These are phyloP conservation scores for Drosophila birchii DNA, from an alignment of 2,888 invertebrate species.

Conservation along the genomic window DNA sequence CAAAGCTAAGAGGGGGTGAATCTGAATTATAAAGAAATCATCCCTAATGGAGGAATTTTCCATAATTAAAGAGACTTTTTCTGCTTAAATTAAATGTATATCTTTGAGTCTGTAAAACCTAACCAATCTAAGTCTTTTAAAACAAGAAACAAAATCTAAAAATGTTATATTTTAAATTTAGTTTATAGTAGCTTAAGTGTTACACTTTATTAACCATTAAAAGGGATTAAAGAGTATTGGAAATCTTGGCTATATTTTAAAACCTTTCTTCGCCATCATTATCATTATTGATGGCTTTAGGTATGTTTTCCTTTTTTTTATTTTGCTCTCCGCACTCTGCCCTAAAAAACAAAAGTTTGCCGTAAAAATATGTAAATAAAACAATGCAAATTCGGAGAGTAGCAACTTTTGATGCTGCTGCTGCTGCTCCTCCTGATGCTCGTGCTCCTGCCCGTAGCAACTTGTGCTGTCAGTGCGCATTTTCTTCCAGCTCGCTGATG, in stretches of 20 bases:
- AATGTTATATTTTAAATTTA: neutral
- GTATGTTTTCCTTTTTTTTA: slow-evolving; percentile 10
- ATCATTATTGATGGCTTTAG: slow-evolving; percentile 50
- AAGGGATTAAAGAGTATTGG: neutral
- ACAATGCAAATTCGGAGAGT: slow-evolving; percentile 69
- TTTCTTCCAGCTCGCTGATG: slow-evolving; percentile 79
- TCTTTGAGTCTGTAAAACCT: too few relatives aligned
- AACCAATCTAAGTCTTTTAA: too few relatives aligned
- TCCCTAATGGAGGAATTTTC: too few relatives aligned
- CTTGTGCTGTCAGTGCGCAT: slow-evolving; percentile 74
- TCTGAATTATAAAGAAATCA: neutral
- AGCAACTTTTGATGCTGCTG: neutral
- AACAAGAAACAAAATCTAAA: too few relatives aligned
- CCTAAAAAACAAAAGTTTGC: slow-evolving; percentile 57
- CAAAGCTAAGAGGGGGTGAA: slow-evolving; percentile 4
- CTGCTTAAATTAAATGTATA: neutral
- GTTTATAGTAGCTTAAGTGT: neutral
- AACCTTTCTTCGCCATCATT: slow-evolving; percentile 4
- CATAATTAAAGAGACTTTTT: too few relatives aligned
- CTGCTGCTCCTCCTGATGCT: neutral
- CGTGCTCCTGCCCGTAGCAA: slow-evolving; percentile 46
- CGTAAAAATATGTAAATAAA: slow-evolving; percentile 73
- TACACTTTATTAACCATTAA: neutral
- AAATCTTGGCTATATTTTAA: neutral
- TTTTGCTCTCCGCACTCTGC: slow-evolving; percentile 2